These are phyloP conservation scores for Diplodus puntazzo DNA, from an alignment of 2,797 vertebrate species.

Conservation along the genomic window DNA sequence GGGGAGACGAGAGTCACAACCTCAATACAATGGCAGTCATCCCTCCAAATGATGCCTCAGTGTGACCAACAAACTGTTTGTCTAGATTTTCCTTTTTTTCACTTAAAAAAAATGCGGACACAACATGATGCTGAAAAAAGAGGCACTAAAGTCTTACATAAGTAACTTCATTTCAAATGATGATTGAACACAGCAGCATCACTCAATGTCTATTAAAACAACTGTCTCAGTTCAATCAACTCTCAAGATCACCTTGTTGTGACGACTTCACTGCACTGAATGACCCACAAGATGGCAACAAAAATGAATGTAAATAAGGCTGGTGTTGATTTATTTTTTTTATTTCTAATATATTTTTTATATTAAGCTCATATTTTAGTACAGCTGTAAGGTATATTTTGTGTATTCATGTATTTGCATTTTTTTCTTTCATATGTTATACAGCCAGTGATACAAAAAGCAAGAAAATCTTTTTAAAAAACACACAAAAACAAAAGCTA, in stretches of 20 bases:
- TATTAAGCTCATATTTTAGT: too few relatives aligned
- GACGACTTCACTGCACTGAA: slow-evolving; percentile 17
- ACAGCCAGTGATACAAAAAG: too few relatives aligned
- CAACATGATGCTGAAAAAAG: not conserved
- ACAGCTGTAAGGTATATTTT: too few relatives aligned
- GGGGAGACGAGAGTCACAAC: not conserved
- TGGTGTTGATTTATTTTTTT: not conserved
- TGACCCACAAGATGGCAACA: slow-evolving; percentile 50
- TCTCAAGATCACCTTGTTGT: not conserved
- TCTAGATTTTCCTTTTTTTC: too few relatives aligned
- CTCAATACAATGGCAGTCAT: not conserved
- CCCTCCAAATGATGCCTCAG: not conserved
- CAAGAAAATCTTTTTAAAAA: too few relatives aligned
- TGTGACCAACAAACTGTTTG: not conserved
- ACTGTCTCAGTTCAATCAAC: not conserved
- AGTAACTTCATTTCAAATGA: not conserved
- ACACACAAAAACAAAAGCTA: too few relatives aligned
- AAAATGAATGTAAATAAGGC: not conserved
- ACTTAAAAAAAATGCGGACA: not conserved
- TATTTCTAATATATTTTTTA: too few relatives aligned
- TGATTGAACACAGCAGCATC: not conserved
- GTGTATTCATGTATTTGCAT: too few relatives aligned
- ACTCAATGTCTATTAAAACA: not conserved
- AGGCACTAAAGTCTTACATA: not conserved
- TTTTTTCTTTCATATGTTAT: too few relatives aligned